phyloP scores from a whole-genome alignment of 2,113 vertebrate species.

The Pardalotus punctatus region DNA sequence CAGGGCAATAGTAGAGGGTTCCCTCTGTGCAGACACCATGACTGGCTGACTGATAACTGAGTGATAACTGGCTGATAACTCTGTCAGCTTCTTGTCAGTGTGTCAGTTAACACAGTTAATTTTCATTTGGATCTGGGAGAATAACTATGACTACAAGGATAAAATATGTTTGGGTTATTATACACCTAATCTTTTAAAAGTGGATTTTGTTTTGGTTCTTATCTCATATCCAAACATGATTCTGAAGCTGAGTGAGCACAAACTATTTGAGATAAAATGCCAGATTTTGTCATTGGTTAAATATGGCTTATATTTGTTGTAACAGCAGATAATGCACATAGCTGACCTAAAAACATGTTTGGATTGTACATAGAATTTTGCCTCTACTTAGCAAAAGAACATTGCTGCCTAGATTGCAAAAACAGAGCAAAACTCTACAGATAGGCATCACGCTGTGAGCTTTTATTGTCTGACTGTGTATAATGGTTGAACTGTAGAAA shows the following conservation, averaged over 20 bases:
- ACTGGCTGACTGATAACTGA: neutral
- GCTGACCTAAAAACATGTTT: neutral
- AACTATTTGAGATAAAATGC: neutral
- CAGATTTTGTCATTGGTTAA: neutral
- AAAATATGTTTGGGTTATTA: neutral
- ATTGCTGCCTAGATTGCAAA: neutral
- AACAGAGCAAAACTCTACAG: neutral
- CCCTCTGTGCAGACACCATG: neutral
- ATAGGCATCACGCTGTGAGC: neutral
- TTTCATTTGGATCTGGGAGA: neutral
- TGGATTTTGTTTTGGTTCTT: neutral
- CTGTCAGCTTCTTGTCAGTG: neutral
- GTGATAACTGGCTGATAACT: neutral
- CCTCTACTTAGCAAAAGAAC: neutral
- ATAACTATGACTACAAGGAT: neutral
- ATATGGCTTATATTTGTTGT: neutral
- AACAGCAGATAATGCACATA: neutral
- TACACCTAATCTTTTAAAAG: neutral
- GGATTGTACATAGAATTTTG: neutral
- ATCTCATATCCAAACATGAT: neutral
- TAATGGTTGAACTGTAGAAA: conserved; percentile 22
- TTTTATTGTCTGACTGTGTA: conserved; percentile 48
- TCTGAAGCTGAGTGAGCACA: neutral
- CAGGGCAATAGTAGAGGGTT: neutral
- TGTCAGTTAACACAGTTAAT: neutral